Percentiles rank a stretch among this genome's conserved stretches.
Evolutionary conservation across 1,140 invertebrate species (phyloP).

Genomic region (Drosophila cardini): DNA sequence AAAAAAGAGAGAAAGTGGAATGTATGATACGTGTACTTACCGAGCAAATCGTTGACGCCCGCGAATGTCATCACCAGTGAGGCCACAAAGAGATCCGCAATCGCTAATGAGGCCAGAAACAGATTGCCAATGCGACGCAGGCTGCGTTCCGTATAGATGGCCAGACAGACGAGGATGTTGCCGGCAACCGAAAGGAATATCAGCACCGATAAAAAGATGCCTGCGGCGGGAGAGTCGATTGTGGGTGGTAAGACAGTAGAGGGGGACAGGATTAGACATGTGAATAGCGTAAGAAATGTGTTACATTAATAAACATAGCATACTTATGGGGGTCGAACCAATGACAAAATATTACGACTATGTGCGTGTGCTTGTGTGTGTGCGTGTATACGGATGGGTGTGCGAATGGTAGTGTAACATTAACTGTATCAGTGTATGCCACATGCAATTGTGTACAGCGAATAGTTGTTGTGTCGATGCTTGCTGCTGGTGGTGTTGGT

Average conservation of each 20-base stretch:
- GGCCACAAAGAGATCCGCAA: constrained; percentile 97
- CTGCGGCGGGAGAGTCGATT: constrained; percentile 85
- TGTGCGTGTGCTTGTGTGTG: constrained; percentile 16
- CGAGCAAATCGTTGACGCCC: constrained; percentile 92
- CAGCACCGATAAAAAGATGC: constrained; percentile 93
- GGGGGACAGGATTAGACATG: constrained; percentile 54
- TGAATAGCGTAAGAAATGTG: constrained; percentile 26
- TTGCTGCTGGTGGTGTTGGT: constrained; percentile 20
- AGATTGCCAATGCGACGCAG: constrained; percentile 96
- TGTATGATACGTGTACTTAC: constrained; percentile 67
- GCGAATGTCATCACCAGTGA: constrained; percentile 97
- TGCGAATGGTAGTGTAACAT: background rate
- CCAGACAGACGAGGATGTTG: constrained; percentile 97
- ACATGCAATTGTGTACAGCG: constrained; percentile 59
- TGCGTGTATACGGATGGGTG: constrained; percentile 12
- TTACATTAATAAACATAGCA: constrained; percentile 65
- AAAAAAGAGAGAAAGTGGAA: background rate
- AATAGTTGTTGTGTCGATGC: constrained; percentile 55
- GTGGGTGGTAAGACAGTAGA: background rate
- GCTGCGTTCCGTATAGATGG: constrained; percentile 97
- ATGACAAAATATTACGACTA: constrained; percentile 44
- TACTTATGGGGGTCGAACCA: constrained; percentile 60
- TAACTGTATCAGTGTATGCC: constrained; percentile 45
- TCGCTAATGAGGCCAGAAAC: constrained; percentile 97
- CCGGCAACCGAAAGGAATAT: constrained; percentile 97